Conservation (phyloP, 1,140 invertebrate genomes). For the Goniozus legneri region DNA sequence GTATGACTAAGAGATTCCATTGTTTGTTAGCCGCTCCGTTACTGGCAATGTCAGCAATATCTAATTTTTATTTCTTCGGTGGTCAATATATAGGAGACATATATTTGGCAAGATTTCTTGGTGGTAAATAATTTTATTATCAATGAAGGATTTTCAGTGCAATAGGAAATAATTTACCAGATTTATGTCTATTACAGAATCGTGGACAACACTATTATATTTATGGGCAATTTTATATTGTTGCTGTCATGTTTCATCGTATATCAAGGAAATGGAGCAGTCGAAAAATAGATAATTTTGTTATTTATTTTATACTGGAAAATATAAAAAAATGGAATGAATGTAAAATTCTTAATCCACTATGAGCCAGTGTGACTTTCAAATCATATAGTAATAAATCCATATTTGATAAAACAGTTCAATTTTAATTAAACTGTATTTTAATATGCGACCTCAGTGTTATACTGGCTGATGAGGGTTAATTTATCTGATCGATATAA, state of each 20-base stretch:
- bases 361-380: no score
- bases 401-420: no score
- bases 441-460: no score
- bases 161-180: constrained; percentile 2
- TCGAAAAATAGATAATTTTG: no score
- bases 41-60: constrained; percentile 72
- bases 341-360: no score
- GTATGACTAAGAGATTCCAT: constrained; percentile 58
- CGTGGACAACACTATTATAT: constrained; percentile 27
- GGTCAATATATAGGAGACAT: constrained; percentile 68
- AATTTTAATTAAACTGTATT: no score
- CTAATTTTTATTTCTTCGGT: constrained; percentile 84
- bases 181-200: constrained; percentile 41
- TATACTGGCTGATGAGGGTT: no score
- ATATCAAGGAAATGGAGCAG: constrained; percentile 37
- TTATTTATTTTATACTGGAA: no score
- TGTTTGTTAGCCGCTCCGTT: constrained; percentile 68
- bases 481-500: no score
- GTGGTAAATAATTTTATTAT: constrained; percentile 36
- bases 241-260: constrained; percentile 54
- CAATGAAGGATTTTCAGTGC: constrained; percentile 1
- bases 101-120: constrained; percentile 56
- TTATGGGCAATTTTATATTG: constrained; percentile 53
- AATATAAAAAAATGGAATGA: no score
- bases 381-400: no score